Conservation (phyloP, 1,140 invertebrate species). For the Periplaneta americana region DNA sequence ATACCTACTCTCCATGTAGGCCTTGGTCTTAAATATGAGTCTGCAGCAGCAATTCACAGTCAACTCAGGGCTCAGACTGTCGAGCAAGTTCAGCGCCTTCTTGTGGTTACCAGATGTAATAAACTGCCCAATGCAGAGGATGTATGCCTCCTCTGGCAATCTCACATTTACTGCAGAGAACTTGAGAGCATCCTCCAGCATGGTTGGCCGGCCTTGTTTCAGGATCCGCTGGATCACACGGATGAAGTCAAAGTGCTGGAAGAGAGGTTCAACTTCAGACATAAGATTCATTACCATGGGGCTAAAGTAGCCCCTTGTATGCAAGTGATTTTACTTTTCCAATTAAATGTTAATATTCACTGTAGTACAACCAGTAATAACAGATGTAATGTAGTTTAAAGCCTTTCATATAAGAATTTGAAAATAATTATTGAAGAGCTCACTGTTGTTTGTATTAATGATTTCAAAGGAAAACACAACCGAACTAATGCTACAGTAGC, state of each 20-base stretch:
- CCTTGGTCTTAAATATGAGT: neutral
- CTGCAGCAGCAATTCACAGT: neutral
- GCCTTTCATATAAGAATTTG: too few species aligned
- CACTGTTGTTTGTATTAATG: too few species aligned
- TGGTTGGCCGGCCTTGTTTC: neutral
- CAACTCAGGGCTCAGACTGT: neutral
- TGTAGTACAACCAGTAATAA: too few species aligned
- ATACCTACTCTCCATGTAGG: neutral
- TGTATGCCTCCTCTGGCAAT: neutral
- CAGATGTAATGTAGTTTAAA: too few species aligned
- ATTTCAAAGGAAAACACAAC: too few species aligned
- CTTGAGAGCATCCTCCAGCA: neutral
- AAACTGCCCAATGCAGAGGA: neutral
- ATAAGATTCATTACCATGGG: too few species aligned
- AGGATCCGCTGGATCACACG: neutral
- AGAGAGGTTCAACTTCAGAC: too few species aligned
- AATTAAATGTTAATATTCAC: too few species aligned
- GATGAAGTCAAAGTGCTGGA: neutral
- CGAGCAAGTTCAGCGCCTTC: neutral
- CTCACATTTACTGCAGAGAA: neutral
- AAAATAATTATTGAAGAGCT: too few species aligned
- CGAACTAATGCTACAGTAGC: too few species aligned
- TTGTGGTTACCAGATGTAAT: neutral
- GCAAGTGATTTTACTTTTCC: too few species aligned
- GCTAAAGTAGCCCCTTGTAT: too few species aligned